phyloP scores from a whole-genome alignment of 2,797 vertebrate genomes.

The Allobates femoralis region DNA sequence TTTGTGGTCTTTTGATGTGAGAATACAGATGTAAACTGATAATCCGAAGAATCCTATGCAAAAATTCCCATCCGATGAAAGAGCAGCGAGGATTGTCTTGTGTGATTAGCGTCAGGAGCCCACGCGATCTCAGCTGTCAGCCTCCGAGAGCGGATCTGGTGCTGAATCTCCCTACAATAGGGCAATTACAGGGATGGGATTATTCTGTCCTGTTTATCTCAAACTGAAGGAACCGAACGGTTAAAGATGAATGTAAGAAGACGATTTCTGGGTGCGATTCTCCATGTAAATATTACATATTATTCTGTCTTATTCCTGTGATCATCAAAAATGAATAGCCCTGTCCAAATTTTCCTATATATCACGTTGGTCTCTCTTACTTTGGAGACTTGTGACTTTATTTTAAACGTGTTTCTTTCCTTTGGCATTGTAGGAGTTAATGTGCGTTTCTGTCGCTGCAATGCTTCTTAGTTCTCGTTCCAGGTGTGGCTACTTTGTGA shows the following conservation, averaged over 20 bases:
- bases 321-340: too few species aligned
- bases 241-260: too few species aligned
- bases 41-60: neutral
- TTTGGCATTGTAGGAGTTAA: too few species aligned
- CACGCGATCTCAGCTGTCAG: neutral
- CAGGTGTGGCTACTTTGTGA: too few species aligned
- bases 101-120: conserved; percentile 23
- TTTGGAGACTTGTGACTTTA: too few species aligned
- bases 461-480: too few species aligned
- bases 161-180: neutral
- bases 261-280: neutral
- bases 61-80: neutral
- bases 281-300: neutral
- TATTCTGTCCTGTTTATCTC: conserved; percentile 7
- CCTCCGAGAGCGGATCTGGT: neutral
- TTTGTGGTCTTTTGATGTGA: neutral
- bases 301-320: neutral
- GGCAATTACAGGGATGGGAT: neutral
- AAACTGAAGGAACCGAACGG: neutral
- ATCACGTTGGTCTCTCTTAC: too few species aligned
- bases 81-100: neutral
- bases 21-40: neutral
- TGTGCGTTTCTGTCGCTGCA: too few species aligned
- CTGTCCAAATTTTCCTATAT: too few species aligned
- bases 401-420: too few species aligned